Base-by-base conservation (phyloP, 2,888 invertebrate species). In the Drosophila siamana region DNA sequence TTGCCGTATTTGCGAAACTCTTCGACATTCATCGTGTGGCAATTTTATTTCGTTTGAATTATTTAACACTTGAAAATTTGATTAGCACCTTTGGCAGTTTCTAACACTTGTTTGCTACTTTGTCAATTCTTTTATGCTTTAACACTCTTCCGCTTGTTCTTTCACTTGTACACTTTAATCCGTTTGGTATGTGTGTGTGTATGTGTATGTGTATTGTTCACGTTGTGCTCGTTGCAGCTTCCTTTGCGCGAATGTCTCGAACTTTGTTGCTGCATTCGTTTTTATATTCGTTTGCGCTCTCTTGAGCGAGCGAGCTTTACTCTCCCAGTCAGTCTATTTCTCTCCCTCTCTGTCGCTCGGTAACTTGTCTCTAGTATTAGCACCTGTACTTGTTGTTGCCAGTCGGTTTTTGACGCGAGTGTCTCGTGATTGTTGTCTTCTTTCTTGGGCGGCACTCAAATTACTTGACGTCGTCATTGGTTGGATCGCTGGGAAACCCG, bases 1-100 rank as follows among this genome's bases (percentile, higher is more conserved):
- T 95, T 95, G 16, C 96, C 97, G 63, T 95, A 93, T 60, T 93
- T 92, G 57, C 96, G 94, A 92, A 97, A 96, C 83, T 96, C 95
- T 84, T 95, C 94, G 13, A 95, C 93, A 92, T 97, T 95, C 96
- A 97, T 97, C 2, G 1, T 90, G 88, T 92, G 60, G 57, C 33
- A 4, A n/a, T 51, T 41, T 4, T 60, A 2, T 61, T 52, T 4
- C 52, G 28, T 61, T 57, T 54, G 11, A 64, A 48, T 30, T 13
- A 47, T 22, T 69, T 60, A 64, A 51, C 61, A 66, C 52, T 44
- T 33, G 16, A 16, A 26, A 1, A 36, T 30, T 26, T 54, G 2
- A 38, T 43, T 57, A 43, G 5, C 68, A 67, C 57, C 41, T 54
- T 11, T 52, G 24, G 16, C 33, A 11, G 16, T 54, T 66, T 51